Evolutionary conservation across 2,797 vertebrate genomes (phyloP), one percentile per base, ranked within the genome.

Genomic region (Sebastes iracundus): DNA sequence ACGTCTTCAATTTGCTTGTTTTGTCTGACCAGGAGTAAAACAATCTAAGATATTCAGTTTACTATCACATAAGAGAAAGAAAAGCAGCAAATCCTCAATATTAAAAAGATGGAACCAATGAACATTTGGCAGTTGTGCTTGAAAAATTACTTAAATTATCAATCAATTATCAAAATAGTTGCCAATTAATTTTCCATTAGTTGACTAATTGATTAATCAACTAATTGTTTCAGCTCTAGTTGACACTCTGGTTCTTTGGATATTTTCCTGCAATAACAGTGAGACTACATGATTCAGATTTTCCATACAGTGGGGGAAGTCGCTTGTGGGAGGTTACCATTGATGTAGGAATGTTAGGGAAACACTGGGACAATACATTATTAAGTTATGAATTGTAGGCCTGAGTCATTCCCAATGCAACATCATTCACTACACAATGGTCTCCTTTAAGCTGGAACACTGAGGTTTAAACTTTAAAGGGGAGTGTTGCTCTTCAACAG

Each of bases 391-490:
- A 87, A 79, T 61, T 65, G 66, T 16, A 62, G 55, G 59, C 18
- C 55, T 69, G 32, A 80, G 66, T 75, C 33, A 74, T 80, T 88
- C 11, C 66, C 73, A 81, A 10, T 10, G 23, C 20, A 52, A 33
- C 53, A 56, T 25, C 46, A 66, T n/a, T 72, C 73, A 75, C 49
- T n/a, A 9, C 33, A 82, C 84, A 79, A 84, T 63, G 28, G 42
- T 8, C 30, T 67, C 62, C 6, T 80, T 73, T n/a, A 20, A 60
- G 14, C 58, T 35, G 35, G 13, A 27, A 72, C 73, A 66, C 73
- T 66, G 52, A 22, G 2, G 16, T 84, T 86, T 83, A 73, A 76
- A 84, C 46, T 81, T 82, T 56, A 84, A 82, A 80, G 16, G 8
- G 18, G 18, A 49, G 49, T 52, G n/a, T 58, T 1, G 4, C 18